These are phyloP conservation scores for rabbit (Oryctolagus cuniculus) DNA, from an alignment of 2,113 vertebrate species.

Conservation along the genomic window DNA sequence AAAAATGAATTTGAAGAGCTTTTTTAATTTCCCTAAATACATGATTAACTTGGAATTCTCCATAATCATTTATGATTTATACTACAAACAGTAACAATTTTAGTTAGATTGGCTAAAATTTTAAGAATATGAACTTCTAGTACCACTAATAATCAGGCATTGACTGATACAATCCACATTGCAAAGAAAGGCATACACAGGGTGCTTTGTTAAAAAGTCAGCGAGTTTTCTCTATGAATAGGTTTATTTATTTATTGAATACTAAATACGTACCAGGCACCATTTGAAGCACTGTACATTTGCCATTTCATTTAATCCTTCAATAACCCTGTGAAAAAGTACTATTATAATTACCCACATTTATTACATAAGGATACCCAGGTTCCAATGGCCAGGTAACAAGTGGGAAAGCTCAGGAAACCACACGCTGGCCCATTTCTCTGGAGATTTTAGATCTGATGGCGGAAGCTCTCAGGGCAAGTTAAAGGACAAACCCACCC, in stretches of 20 bases:
- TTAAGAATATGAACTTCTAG: not conserved
- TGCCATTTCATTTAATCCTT: not conserved
- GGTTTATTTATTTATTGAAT: not conserved
- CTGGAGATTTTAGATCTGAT: not conserved
- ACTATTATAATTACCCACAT: not conserved
- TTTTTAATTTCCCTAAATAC: slow-evolving; percentile 14
- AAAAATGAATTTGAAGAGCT: slow-evolving; percentile 15
- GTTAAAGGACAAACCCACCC: not conserved
- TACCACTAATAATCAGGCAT: not conserved
- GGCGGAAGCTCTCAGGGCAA: not conserved
- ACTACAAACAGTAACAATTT: slow-evolving; percentile 26
- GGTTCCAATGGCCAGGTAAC: not conserved
- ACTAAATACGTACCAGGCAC: not conserved
- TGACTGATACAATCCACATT: not conserved
- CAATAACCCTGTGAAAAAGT: not conserved
- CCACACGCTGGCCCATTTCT: not conserved
- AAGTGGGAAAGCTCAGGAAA: not conserved
- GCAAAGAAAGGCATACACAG: not conserved
- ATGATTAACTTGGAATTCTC: not conserved
- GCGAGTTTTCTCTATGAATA: not conserved
- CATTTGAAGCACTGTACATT: not conserved
- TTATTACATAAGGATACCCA: not conserved
- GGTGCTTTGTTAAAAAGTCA: not conserved
- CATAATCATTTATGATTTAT: not conserved
- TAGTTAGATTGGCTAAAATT: not conserved